Base-by-base conservation (phyloP, 1,140 invertebrate species). In the Dinoponera quadriceps region DNA sequence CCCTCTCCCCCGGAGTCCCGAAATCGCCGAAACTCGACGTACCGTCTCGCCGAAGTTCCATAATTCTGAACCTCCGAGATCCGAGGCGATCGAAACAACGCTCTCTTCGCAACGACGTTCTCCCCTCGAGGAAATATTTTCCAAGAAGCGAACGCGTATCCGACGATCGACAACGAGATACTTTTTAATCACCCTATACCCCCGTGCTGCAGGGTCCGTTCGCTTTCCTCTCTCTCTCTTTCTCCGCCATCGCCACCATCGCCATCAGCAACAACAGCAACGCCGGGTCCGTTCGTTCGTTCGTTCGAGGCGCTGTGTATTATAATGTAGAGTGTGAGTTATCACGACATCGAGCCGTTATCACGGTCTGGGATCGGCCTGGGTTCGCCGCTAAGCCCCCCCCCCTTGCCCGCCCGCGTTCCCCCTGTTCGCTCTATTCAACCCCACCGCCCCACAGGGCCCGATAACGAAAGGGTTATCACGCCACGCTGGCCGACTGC, bases 381-480 rank as follows among this genome's bases (percentile, higher is more conserved):
- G 88, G 75, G 90, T 87, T 88, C 84, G 91, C 92, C 91, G 93
- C 94, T 93, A 93, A 93, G 72, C 91, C 87, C 90, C 87, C 88
- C 80, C 84, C 78, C 22, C 9, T 57, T n/a, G 33, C 62, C 27
- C 80, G 16, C 63, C 48, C 68, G 65, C 77, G 68, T 49, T 62
- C 66, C 13, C 69, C 18, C 51, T 49, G 82, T 82, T 59, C 71
- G 71, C 57, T 82, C 82, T 77, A 80, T 85, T 82, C 88, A 88
- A 90, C 88, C 88, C 90, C 83, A 75, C 87, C 84, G 38, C 72
- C 83, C 85, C 80, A 80, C 84, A 83, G 83, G 73, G 85, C 78
- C 72, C 91, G 93, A 94, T 94, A 94, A 94, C 93, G 92, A 91
- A 93, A 92, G 93, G 93, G 93, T 94, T 94, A 94, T 94, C 93